Conservation (phyloP, 2,888 invertebrate genomes). For the Rotaria magnacalcarata region DNA sequence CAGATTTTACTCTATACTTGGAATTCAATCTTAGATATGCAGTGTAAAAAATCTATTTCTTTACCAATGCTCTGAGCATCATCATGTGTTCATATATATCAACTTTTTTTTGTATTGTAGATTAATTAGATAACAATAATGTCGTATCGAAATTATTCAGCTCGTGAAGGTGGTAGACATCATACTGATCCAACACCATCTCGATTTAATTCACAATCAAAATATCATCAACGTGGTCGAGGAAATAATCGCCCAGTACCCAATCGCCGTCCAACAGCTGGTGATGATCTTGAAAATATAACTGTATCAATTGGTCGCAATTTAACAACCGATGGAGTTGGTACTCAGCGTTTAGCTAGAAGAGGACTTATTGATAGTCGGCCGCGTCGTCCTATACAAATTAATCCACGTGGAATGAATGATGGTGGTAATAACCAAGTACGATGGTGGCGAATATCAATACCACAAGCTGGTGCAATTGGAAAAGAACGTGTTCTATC, state of each 20-base stretch:
- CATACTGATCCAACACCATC: constrained; percentile 34
- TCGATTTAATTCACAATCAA: background rate
- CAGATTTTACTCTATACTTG: too few relatives aligned
- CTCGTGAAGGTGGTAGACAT: constrained; percentile 20
- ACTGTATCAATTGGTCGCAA: background rate
- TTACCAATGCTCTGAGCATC: too few relatives aligned
- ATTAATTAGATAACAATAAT: background rate
- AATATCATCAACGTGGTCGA: constrained; percentile 20
- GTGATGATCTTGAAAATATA: background rate
- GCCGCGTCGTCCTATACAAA: background rate
- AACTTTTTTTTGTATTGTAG: background rate
- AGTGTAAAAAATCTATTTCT: too few relatives aligned
- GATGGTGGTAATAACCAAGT: background rate
- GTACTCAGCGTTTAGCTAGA: background rate
- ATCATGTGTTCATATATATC: too few relatives aligned
- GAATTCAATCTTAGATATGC: too few relatives aligned
- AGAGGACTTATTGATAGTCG: background rate
- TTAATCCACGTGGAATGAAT: background rate
- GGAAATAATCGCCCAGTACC: background rate
- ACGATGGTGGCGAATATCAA: constrained; percentile 4
- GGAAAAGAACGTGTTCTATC: constrained; percentile 18
- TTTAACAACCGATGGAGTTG: background rate
- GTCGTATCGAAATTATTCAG: background rate
- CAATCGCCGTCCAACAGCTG: constrained; percentile 24
- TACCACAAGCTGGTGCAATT: background rate